Evolutionary conservation across 2,113 vertebrate genomes (phyloP).

Genomic region (Thunnus maccoyii): DNA sequence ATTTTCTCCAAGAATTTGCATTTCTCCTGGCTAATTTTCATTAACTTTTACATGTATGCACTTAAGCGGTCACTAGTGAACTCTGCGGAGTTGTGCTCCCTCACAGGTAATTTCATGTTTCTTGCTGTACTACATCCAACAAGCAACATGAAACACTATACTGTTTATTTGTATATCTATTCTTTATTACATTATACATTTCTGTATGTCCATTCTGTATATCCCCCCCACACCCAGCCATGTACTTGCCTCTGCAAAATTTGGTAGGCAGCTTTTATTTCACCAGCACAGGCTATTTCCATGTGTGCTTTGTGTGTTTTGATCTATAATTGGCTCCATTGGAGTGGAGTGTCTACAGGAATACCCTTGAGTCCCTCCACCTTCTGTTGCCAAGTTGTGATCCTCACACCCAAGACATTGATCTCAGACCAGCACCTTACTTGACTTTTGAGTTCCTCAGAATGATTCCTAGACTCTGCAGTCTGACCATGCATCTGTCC

Average conservation of each 20-base stretch:
- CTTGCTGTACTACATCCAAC: not conserved
- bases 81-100: not conserved
- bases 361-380: not conserved
- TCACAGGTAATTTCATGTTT: not conserved
- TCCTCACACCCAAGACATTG: slow-evolving; percentile 8
- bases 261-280: slow-evolving; percentile 13
- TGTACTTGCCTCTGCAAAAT: not conserved
- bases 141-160: not conserved
- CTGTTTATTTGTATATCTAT: not conserved
- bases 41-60: slow-evolving; percentile 32
- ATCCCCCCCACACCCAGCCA: not conserved
- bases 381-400: slow-evolving; percentile 32
- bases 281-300: slow-evolving; percentile 18
- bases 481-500: slow-evolving; percentile 13
- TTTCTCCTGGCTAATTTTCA: slow-evolving; percentile 52
- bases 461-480: slow-evolving; percentile 19
- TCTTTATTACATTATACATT: too few relatives aligned
- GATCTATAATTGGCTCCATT: slow-evolving; percentile 23
- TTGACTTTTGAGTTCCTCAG: slow-evolving; percentile 16
- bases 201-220: too few relatives aligned
- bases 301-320: slow-evolving; percentile 36
- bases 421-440: slow-evolving; percentile 39
- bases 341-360: slow-evolving; percentile 32
- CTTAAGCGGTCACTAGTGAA: not conserved
- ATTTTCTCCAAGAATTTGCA: slow-evolving; percentile 59